phyloP scores from a whole-genome alignment of 2,113 vertebrate species.

The Orthochromis malagaraziensis region DNA sequence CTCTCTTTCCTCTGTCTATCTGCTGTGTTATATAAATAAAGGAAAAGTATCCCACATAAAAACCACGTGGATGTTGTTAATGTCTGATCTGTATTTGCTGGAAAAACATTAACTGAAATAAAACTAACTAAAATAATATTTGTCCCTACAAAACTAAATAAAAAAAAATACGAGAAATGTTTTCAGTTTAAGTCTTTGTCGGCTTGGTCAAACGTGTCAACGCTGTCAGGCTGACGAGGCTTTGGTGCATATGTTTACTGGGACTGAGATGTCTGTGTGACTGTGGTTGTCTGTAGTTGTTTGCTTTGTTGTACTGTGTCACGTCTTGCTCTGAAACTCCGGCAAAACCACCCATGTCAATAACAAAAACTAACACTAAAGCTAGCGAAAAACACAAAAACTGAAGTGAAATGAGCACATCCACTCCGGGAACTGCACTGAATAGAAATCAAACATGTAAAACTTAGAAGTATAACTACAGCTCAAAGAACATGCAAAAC shows the following conservation, averaged over 20 bases:
- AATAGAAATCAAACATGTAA: not conserved
- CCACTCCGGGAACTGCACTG: not conserved
- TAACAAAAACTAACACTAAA: not conserved
- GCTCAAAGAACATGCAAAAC: not conserved
- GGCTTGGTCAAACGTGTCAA: not conserved
- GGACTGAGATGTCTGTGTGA: not conserved
- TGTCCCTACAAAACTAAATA: not conserved
- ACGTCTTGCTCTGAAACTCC: not conserved
- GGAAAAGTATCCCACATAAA: not conserved
- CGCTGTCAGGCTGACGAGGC: not conserved
- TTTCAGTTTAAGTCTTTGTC: not conserved
- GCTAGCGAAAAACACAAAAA: not conserved
- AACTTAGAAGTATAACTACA: not conserved
- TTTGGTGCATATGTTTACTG: not conserved
- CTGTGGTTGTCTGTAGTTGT: not conserved
- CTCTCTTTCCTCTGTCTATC: not conserved
- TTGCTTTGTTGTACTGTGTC: not conserved
- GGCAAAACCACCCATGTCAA: not conserved
- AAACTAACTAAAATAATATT: not conserved
- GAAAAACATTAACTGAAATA: not conserved
- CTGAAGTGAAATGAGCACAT: not conserved
- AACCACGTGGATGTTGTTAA: not conserved
- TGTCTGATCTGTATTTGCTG: not conserved
- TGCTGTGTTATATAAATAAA: not conserved
- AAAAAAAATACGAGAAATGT: not conserved